These are phyloP conservation scores for Catharus bicknelli DNA, from an alignment of 2,113 vertebrate genomes.

Conservation along the genomic window DNA sequence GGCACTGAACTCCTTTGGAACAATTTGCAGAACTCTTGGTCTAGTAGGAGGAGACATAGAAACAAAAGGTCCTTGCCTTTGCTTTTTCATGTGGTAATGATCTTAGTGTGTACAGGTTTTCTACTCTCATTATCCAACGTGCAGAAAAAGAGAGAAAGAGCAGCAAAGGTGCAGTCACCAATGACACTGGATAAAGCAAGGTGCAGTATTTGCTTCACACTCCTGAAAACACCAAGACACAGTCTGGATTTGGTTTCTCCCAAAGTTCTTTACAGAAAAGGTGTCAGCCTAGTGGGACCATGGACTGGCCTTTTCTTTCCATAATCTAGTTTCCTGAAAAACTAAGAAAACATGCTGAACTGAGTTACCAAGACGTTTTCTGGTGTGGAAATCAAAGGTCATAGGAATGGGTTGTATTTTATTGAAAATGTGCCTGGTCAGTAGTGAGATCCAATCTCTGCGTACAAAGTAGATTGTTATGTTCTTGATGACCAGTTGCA, in stretches of 20 bases:
- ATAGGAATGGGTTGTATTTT: background rate
- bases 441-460: background rate
- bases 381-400: background rate
- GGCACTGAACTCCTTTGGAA: background rate
- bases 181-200: background rate
- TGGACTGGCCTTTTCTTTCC: background rate
- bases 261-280: background rate
- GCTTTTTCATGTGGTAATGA: background rate
- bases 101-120: fast-evolving
- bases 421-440: background rate
- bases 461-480: background rate
- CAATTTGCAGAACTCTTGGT: background rate
- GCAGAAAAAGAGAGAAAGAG: background rate
- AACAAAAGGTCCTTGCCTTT: background rate
- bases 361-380: background rate
- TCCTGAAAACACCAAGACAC: background rate
- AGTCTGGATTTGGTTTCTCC: background rate
- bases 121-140: background rate
- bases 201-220: background rate
- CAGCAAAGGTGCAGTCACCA: background rate
- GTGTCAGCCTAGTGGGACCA: background rate
- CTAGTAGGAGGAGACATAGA: background rate
- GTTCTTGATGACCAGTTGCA: background rate
- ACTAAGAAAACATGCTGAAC: background rate
- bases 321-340: background rate